Evolutionary conservation across 2,113 vertebrate species (phyloP), one percentile per base, ranked within the genome.

Genomic region (Ornithorhynchus anatinus): DNA sequence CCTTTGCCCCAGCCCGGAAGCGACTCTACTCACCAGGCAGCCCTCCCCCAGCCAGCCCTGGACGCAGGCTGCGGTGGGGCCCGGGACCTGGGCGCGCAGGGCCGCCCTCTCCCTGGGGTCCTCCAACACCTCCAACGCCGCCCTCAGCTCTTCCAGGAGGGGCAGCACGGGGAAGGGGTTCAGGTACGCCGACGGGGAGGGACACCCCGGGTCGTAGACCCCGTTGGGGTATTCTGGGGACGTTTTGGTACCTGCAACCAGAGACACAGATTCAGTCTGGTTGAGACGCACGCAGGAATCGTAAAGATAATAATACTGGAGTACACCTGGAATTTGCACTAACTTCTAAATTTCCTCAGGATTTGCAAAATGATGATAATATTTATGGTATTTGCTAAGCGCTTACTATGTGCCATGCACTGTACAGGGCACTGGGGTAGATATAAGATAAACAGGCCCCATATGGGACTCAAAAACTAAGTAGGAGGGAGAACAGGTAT

Each of bases 61-160:
- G 65, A 97, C 89, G 53, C 91, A 88, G 22, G 89, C 31, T 19
- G 91, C 93, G 10, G 95, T 96, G 38, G 92, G 73, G 2, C 80
- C 85, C 0, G 94, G 94, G 59, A 96, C 87, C 78, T 96, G 95
- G 57, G 80, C 94, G 35, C 94, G 69, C 52, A 96, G 72, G 0
- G 82, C 77, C 29, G 91, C 90, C 51, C 83, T 92, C 56, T 96
- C 92, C 71, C 93, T 86, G 38, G 92, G 86, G 47, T 90, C 88
- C 36, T 80, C 85, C 62, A 96, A 75, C 84, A 86, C 92, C 86
- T 96, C 95, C 85, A 96, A 63, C 6, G 90, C 88, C 62, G 88
- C 86, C 82, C 90, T 92, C 68, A 97, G 91, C 72, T 95, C 94
- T 80, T 97, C 94, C 1, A 94, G 76, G 25, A 96, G 93, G 84